Base-by-base conservation (phyloP, 2,797 vertebrate genomes). In the Poliocrania exsul region DNA sequence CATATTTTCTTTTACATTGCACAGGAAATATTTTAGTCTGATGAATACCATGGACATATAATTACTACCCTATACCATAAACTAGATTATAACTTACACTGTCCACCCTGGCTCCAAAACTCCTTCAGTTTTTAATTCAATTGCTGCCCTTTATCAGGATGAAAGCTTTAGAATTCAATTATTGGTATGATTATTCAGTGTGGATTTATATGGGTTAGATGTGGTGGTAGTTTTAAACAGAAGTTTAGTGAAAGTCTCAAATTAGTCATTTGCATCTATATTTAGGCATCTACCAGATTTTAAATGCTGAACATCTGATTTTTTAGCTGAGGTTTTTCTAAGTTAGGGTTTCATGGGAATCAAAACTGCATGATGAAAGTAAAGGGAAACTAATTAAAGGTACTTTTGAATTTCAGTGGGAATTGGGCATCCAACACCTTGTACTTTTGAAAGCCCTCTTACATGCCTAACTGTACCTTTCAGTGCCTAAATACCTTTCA, bases 21-120 rank as follows among this genome's bases (percentile, higher is more conserved):
- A 46, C 65, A 92, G 89, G 91, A 81, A 62, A 61, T 23, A 4
- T 78, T 92, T 93, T 47, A 54, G 23, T 16, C 57, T 91, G 94
- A 91, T 81, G 65, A 70, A 86, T 91, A 66, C 77, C 88, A 49
- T 3, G 75, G 75, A 31, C 23, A 24, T 73, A 70, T 88, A 90
- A 93, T 94, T 79, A 95, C 90, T 75, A 65, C 67, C 95, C 93
- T 70, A 75, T 91, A 85, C 49, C 73, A 88, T 87, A 85, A 96
- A 95, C 86, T 64, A 92, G 91, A 96, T 94, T 95, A 96, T 67
- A 94, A 92, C 58, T 74, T 95, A 88, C 35, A 77, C 88, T 84
- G 90, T 92, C 86, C 85, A 84, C 80, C 37, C 70, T 61, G 92
- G 87, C 87, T 95, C 95, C 90, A 88, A 92, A 93, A 93, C 67